phyloP scores from a whole-genome alignment of 37 sponge, comb jelly and placozoan genomes.

The Diacarnus erythraeanus region DNA sequence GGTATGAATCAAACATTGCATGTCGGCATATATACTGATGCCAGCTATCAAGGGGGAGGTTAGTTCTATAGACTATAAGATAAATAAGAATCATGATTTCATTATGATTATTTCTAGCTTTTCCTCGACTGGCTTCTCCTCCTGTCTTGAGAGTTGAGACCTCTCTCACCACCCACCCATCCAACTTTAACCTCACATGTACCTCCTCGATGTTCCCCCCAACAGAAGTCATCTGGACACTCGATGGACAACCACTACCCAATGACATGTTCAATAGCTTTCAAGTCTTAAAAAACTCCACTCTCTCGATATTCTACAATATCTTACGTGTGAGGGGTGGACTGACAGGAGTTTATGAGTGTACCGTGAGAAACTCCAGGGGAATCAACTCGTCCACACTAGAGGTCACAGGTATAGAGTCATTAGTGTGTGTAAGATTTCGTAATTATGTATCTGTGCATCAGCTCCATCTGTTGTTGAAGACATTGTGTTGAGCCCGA shows the following conservation, averaged over 20 bases:
- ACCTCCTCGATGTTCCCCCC: slow-evolving; percentile 42
- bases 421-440: not conserved
- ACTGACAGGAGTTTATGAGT: slow-evolving; percentile 26
- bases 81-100: not conserved
- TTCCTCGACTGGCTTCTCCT: slow-evolving; percentile 27
- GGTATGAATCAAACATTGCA: slow-evolving; percentile 4
- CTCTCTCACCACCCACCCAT: slow-evolving; percentile 7
- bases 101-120: slow-evolving; percentile 3
- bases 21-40: slow-evolving; percentile 27
- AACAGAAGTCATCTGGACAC: slow-evolving; percentile 31
- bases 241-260: slow-evolving; percentile 18
- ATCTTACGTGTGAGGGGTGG: slow-evolving; percentile 19
- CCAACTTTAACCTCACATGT: slow-evolving; percentile 40
- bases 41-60: slow-evolving; percentile 6
- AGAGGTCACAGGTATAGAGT: not conserved
- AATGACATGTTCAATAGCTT: not conserved
- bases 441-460: not conserved
- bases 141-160: slow-evolving; percentile 24
- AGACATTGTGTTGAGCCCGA: not conserved
- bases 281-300: not conserved
- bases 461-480: slow-evolving; percentile 13
- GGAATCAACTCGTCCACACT: not conserved
- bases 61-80: not conserved
- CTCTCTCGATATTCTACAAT: slow-evolving; percentile 18
- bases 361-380: slow-evolving; percentile 9